These are phyloP conservation scores for rabbit (Oryctolagus cuniculus) DNA, from an alignment of 2,113 vertebrate species.

Conservation along the genomic window mOryCun1.1 NC_091439.1:35927501-35928000, in stretches of 20 bases:
- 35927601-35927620: not conserved
- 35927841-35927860: too few relatives aligned
- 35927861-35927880: not conserved
- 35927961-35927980: not conserved
- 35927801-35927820: not conserved
- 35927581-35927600: not conserved
- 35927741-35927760: accelerated
- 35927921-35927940: not conserved
- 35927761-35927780: not conserved
- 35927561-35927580: not conserved
- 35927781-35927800: not conserved
- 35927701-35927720: not conserved
- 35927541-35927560: not conserved
- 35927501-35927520: not conserved
- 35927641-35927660: not conserved
- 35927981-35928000: not conserved
- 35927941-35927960: not conserved
- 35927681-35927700: too few relatives aligned
- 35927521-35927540: not conserved
- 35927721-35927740: not conserved
- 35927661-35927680: too few relatives aligned
- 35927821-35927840: not conserved
- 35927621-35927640: not conserved
- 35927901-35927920: not conserved
- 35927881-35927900: not conserved